These are phyloP conservation scores for Osmerus mordax DNA, from an alignment of 2,113 vertebrate genomes.

Conservation along the genomic window DNA sequence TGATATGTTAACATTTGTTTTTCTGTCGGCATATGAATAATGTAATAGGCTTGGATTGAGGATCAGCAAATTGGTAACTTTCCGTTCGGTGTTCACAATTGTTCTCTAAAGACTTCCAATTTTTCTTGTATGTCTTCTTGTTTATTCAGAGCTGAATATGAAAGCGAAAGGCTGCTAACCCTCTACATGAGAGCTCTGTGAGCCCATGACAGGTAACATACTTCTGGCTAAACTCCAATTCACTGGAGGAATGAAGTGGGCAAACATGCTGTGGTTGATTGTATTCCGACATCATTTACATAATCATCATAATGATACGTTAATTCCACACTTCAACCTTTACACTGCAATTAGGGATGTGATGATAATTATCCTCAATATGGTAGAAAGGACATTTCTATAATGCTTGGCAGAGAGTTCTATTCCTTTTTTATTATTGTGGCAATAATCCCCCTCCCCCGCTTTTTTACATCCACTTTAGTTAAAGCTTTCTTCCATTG, in stretches of 20 bases:
- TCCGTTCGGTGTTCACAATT: slow-evolving; percentile 40
- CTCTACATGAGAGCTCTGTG: too few relatives aligned
- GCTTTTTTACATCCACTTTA: too few relatives aligned
- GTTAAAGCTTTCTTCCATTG: too few relatives aligned
- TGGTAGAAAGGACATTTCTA: slow-evolving; percentile 4
- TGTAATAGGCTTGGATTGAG: slow-evolving; percentile 47
- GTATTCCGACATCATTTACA: slow-evolving; percentile 30
- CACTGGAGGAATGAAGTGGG: slow-evolving; percentile 2
- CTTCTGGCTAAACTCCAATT: too few relatives aligned
- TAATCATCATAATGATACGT: slow-evolving; percentile 34
- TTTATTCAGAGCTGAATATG: slow-evolving; percentile 14
- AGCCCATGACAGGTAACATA: too few relatives aligned
- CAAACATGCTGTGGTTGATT: slow-evolving; percentile 27
- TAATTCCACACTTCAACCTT: slow-evolving; percentile 39
- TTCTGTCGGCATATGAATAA: slow-evolving; percentile 63
- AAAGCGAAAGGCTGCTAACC: slow-evolving; percentile 8
- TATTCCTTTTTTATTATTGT: too few relatives aligned
- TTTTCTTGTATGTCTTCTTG: slow-evolving; percentile 33
- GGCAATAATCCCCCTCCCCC: too few relatives aligned
- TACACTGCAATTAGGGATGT: slow-evolving; percentile 27
- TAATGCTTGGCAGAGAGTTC: too few relatives aligned
- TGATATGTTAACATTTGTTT: slow-evolving; percentile 68
- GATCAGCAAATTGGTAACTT: slow-evolving; percentile 43
- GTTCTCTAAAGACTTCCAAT: slow-evolving; percentile 44
- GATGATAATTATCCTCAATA: slow-evolving; percentile 36